Percentiles rank a stretch among this genome's conserved stretches.
Conservation (phyloP, 2,888 invertebrate genomes). For the Byasa hedistus region DNA sequence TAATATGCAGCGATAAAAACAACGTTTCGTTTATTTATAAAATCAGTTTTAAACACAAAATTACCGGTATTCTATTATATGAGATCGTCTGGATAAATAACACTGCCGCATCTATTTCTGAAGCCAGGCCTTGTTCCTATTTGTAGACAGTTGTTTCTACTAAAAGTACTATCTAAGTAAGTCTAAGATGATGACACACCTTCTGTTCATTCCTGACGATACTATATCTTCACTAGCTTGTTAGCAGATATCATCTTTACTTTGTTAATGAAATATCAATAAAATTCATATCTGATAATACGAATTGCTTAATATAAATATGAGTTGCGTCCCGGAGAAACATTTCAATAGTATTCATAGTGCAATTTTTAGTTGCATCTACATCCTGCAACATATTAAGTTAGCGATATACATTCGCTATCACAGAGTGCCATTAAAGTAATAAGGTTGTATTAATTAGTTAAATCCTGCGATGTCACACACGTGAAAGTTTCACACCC, state of each 20-base stretch:
- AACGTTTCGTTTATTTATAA: not conserved
- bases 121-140: no score
- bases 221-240: no score
- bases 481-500: constrained; percentile 8
- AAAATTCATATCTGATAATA: no score
- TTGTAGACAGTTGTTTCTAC: no score
- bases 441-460: constrained; percentile 17
- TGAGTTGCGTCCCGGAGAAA: not conserved
- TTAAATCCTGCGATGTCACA: constrained; percentile 21
- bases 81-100: no score
- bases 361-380: not conserved
- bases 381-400: not conserved
- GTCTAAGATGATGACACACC: no score
- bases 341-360: not conserved
- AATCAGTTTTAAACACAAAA: not conserved
- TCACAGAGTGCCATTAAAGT: constrained; percentile 8
- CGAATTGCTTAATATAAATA: not conserved
- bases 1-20: not conserved
- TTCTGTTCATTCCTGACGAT: no score
- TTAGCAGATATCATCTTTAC: no score
- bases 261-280: no score
- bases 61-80: not conserved
- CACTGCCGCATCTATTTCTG: no score
- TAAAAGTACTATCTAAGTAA: no score
- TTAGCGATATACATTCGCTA: not conserved